Percentiles rank a stretch among this genome's conserved stretches.
Evolutionary conservation across 2,888 invertebrate species (phyloP).

Genomic region (Melitaea athalia): DNA sequence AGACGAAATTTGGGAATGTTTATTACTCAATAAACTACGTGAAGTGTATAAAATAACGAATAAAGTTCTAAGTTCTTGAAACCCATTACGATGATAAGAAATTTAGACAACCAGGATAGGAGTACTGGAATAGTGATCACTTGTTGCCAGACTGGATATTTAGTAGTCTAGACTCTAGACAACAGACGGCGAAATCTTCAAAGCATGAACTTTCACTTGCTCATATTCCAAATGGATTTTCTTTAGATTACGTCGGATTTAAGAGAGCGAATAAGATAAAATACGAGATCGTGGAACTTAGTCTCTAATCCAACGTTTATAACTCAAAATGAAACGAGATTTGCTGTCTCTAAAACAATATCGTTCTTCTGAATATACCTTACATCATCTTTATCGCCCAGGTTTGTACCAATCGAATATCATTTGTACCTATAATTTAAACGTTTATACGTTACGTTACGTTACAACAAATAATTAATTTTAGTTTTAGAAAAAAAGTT

Average conservation of each 20-base stretch:
- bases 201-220: constrained; percentile 22
- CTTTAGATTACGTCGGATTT: constrained; percentile 6
- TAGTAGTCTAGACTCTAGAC: constrained; percentile 49
- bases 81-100: constrained; percentile 10
- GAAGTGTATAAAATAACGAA: no score
- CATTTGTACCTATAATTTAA: constrained; percentile 1
- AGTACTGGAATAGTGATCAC: constrained; percentile 33
- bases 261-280: constrained; percentile 10
- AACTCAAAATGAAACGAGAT: neutral
- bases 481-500: no score
- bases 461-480: no score
- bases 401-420: neutral
- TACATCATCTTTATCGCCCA: neutral
- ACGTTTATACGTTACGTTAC: no score
- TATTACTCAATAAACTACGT: no score
- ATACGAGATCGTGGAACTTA: neutral
- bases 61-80: neutral
- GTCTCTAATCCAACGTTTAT: neutral
- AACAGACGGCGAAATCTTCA: constrained; percentile 27
- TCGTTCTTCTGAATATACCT: neutral
- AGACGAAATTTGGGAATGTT: no score
- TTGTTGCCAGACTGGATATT: constrained; percentile 42
- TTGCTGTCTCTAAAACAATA: neutral
- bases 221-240: constrained; percentile 20
- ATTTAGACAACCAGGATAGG: constrained; percentile 32